Evolutionary conservation across 2,888 invertebrate genomes (phyloP), one percentile per base, ranked within the genome.

Genomic region (Drosophila quinaria): DNA sequence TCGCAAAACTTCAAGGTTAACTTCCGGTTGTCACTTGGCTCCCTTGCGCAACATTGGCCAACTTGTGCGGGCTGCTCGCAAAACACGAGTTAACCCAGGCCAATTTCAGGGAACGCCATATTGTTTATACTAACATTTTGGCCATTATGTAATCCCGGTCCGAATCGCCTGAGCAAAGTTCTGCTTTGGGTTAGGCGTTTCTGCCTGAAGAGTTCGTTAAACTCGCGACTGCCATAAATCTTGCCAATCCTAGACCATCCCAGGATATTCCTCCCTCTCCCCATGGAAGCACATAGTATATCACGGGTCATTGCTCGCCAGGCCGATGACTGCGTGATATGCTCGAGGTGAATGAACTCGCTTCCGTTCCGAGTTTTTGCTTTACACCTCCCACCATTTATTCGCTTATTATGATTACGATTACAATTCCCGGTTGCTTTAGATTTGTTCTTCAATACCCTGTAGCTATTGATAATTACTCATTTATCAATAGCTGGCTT

Each of bases 1-100:
- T 61, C 17, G 62, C 67, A 44, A 56, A 76, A 87, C 87, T 80
- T 88, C 88, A 88, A 88, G 88, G 88, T 90, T 87, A 88, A 74
- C 80, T 71, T 82, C 76, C 76, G 69, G 70, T 70, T 66, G 68
- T 58, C 67, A 60, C 54, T 66, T 55, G 62, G 31, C 63, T 60
- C 70, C 68, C 74, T 76, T 76, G 78, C 84, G 44, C 74, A 85
- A 77, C 73, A 63, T 60, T 52, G 31, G 41, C 35, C 65, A 54
- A 42, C 73, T 88, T 86, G 83, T 56, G 83, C 70, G 72, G 78
- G 59, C 58, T 54, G 50, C 58, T 8, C 8, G 29, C 58, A 60
- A 41, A 69, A 51, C 35, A 56, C 58, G n/a, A 4, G 39, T 33
- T 37, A 51, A 35, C 41, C 33, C 64, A 59, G 31, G 25, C 17